A percentile compares a stretch with the other conserved stretches of the same genome.
Evolutionary conservation across 2,113 vertebrate genomes (phyloP).

Genomic region (Sorex fumeus): DNA sequence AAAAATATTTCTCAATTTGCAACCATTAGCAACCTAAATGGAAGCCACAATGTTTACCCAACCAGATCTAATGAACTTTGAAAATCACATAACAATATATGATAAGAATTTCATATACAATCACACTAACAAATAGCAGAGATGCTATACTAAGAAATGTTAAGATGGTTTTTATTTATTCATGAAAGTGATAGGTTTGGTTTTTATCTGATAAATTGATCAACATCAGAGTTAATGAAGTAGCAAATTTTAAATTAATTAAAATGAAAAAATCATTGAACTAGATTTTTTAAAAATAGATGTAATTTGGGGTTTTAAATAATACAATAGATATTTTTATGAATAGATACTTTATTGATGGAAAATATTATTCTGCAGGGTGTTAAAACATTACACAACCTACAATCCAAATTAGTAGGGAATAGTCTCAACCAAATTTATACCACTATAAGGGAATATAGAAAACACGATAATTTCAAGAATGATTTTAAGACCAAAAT

Average conservation of each 20-base stretch:
- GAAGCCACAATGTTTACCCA: constrained; percentile 44
- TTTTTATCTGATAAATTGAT: constrained; percentile 63
- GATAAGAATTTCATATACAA: constrained; percentile 13
- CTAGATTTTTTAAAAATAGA: constrained; percentile 44
- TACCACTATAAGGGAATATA: constrained; percentile 32
- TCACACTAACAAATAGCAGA: constrained; percentile 54
- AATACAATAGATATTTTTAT: constrained; percentile 44
- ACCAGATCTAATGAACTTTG: constrained; percentile 37
- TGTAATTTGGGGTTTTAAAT: constrained; percentile 70
- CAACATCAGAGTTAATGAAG: constrained; percentile 56
- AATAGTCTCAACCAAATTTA: constrained; percentile 71
- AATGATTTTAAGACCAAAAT: constrained; percentile 12
- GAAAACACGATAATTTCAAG: constrained; percentile 46
- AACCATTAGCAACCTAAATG: constrained; percentile 47
- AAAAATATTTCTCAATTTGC: constrained; percentile 66
- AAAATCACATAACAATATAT: constrained; percentile 56
- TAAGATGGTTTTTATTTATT: constrained; percentile 49
- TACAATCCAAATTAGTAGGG: constrained; percentile 76
- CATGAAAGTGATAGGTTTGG: neutral
- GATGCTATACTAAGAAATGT: constrained; percentile 31
- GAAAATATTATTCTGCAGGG: constrained; percentile 73
- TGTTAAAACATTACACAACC: constrained; percentile 71
- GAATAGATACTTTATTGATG: constrained; percentile 71
- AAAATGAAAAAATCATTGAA: constrained; percentile 56
- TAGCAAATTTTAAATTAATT: constrained; percentile 54